These are phyloP conservation scores for Hymenopus coronatus DNA, from an alignment of 2,888 invertebrate genomes.

Conservation along the genomic window DNA sequence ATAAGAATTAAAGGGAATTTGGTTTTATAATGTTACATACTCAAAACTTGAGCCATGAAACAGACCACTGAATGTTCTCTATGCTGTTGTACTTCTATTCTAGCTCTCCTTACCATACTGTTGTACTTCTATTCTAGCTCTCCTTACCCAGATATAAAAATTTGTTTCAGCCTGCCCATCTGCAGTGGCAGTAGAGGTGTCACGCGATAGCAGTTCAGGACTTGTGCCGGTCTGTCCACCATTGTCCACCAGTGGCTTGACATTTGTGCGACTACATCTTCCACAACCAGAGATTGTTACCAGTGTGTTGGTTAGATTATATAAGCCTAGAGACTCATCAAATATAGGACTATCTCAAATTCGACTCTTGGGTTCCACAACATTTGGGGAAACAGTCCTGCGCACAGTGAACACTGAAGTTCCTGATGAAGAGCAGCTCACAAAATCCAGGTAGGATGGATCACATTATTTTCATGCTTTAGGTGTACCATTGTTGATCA, in stretches of 20 bases:
- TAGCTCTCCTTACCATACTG: too few species aligned
- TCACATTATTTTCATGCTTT: too few species aligned
- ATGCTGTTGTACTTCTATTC: too few species aligned
- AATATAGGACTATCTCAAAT: slow-evolving; percentile 88
- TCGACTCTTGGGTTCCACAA: slow-evolving; percentile 77
- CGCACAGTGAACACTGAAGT: slow-evolving; percentile 46
- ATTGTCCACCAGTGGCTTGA: slow-evolving; percentile 81
- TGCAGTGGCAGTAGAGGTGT: slow-evolving; percentile 81
- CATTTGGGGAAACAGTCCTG: slow-evolving; percentile 62
- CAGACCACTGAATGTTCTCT: too few species aligned
- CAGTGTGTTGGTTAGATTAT: slow-evolving; percentile 72
- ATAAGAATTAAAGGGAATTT: too few species aligned
- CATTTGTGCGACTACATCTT: slow-evolving; percentile 79
- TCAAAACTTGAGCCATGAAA: too few species aligned
- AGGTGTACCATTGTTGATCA: too few species aligned
- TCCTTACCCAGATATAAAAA: too few species aligned
- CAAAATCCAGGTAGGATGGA: slow-evolving; percentile 48
- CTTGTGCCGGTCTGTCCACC: slow-evolving; percentile 83
- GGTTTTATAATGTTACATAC: too few species aligned
- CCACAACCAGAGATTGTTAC: slow-evolving; percentile 83
- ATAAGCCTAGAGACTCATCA: slow-evolving; percentile 84
- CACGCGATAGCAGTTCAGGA: slow-evolving; percentile 73
- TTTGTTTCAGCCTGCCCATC: slow-evolving; percentile 72
- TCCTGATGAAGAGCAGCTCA: slow-evolving; percentile 55
- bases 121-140: too few species aligned